phyloP scores from a whole-genome alignment of 2,113 vertebrate species.

The Menura novaehollandiae region DNA sequence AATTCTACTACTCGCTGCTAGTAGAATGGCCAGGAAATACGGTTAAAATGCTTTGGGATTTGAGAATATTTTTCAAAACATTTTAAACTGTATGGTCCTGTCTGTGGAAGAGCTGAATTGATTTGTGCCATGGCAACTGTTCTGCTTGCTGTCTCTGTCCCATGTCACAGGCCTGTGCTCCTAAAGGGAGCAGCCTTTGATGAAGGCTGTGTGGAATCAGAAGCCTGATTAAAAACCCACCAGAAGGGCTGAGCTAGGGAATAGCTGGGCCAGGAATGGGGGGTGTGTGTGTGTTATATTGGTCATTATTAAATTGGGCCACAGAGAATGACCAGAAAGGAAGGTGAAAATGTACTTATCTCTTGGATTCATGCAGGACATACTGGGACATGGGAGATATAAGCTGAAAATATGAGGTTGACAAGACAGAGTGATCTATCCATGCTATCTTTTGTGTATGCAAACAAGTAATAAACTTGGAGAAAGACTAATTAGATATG shows the following conservation, averaged over 20 bases:
- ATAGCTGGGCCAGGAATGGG: background rate
- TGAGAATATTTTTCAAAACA: background rate
- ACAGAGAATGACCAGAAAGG: background rate
- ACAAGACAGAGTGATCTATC: background rate
- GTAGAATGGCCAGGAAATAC: background rate
- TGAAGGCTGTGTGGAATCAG: background rate
- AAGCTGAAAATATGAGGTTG: background rate
- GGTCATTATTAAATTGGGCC: background rate
- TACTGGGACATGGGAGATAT: background rate
- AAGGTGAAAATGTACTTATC: background rate
- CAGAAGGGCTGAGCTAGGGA: background rate
- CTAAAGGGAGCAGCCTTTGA: background rate
- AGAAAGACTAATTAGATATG: background rate
- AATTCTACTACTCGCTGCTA: background rate
- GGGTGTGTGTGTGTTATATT: background rate
- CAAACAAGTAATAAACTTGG: background rate
- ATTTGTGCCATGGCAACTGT: background rate
- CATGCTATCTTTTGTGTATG: background rate
- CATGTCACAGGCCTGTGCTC: background rate
- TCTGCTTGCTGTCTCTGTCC: background rate
- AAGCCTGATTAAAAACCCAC: fast-evolving
- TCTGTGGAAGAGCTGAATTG: background rate
- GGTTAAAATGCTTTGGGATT: background rate
- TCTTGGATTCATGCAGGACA: background rate
- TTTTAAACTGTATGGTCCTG: background rate